phyloP scores from a whole-genome alignment of 2,113 vertebrate genomes.

The Brienomyrus brachyistius region DNA sequence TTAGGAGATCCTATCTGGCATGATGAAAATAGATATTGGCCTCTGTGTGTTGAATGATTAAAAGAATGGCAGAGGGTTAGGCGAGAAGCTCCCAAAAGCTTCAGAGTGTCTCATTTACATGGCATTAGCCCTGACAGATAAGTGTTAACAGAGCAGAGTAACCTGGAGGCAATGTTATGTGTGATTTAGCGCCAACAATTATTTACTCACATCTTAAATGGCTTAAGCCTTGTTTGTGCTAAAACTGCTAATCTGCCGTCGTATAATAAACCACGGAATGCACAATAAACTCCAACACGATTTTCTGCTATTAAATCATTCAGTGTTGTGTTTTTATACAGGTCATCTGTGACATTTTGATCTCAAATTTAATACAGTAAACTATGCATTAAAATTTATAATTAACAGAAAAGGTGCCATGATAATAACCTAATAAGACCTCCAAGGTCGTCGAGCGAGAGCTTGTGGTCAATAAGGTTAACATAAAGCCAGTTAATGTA shows the following conservation, averaged over 20 bases:
- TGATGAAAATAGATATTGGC: slow-evolving; percentile 98
- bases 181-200: slow-evolving; percentile 67
- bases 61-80: slow-evolving; percentile 92
- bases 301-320: slow-evolving; percentile 13
- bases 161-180: slow-evolving; percentile 63
- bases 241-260: slow-evolving; percentile 57
- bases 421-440: neutral
- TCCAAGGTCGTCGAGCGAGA: neutral
- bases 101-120: slow-evolving; percentile 72
- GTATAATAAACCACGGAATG: slow-evolving; percentile 41
- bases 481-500: slow-evolving; percentile 3
- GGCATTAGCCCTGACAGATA: slow-evolving; percentile 67
- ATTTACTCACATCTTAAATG: slow-evolving; percentile 68
- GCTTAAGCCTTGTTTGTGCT: slow-evolving; percentile 70
- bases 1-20: slow-evolving; percentile 91
- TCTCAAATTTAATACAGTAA: neutral
- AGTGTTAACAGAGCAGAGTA: slow-evolving; percentile 51
- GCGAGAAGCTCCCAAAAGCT: slow-evolving; percentile 63
- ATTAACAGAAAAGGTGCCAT: neutral
- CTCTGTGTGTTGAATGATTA: slow-evolving; percentile 88
- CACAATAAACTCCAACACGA: slow-evolving; percentile 19
- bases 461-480: slow-evolving; percentile 4
- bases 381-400: neutral
- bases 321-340: slow-evolving; percentile 16
- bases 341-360: neutral